Base-by-base conservation (phyloP, 2,113 vertebrate species). In the Xenus cinereus region DNA sequence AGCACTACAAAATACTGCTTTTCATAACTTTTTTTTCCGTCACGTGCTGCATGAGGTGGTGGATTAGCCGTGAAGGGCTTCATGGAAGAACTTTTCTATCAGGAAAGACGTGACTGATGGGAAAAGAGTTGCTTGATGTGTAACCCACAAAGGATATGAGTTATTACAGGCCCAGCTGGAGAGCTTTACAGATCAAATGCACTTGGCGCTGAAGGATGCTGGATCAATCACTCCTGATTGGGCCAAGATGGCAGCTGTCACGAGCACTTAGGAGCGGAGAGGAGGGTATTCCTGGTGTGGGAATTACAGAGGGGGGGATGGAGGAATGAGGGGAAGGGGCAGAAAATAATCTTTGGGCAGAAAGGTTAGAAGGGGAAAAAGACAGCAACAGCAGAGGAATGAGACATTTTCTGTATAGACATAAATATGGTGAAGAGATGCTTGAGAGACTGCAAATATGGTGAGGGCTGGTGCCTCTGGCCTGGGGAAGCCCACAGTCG, bases 231-330 rank as follows among this genome's bases (percentile, higher is more conserved):
- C 69, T 88, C 94, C 43, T 96, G 93, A 97, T 94, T 96, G 93
- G 96, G 87, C 93, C 94, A 96, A 96, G 95, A 94, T 96, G 95
- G 95, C 48, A 96, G 89, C 93, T 95, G 91, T 97, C 95, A 97
- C 50, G 89, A 96, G 91, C 53, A 53, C 77, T 91, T 72, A 79
- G 69, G 48, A 89, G 69, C 5, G 15, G 51, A 86, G 76, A 88
- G 68, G 23, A 94, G 62, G 73, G 89, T 39, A 60, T 82, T 89
- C 77, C 91, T 79, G 35, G 48, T 41, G 77, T 73, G 84, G 77
- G 77, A 89, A 75, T 78, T 88, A 35, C 48, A 69, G 84, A 76
- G 54, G 60, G 43, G 87, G 10, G 19, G 39, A 28, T 10, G 23
- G 32, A 78, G 73, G 43, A 83, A 51, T 32, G 84, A 96, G 21